A percentile compares a stretch with the other conserved stretches of the same genome.
These are phyloP conservation scores for Paracanthobrama guichenoti DNA, from an alignment of 2,113 vertebrate genomes.

Conservation along the genomic window DNA sequence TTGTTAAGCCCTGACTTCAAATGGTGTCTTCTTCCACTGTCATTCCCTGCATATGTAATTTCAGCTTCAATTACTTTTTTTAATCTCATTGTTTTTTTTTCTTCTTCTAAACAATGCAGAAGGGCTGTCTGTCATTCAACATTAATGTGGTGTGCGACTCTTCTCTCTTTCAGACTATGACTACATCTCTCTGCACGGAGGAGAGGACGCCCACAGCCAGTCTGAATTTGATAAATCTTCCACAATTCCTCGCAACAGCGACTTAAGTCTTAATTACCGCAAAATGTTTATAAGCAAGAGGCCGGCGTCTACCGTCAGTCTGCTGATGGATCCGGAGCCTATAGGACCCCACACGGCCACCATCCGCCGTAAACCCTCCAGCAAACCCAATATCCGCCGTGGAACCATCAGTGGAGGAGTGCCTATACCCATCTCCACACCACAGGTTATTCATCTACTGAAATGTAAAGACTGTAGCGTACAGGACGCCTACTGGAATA, in stretches of 20 bases:
- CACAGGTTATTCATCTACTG: conserved; percentile 59
- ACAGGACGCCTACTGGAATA: neutral
- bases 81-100: neutral
- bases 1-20: neutral
- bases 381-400: conserved; percentile 75
- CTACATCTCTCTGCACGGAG: conserved; percentile 77
- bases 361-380: conserved; percentile 81
- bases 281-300: conserved; percentile 78
- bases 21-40: neutral
- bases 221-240: conserved; percentile 81
- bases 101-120: neutral
- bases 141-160: neutral
- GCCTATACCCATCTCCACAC: conserved; percentile 80
- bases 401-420: conserved; percentile 80
- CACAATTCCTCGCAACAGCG: conserved; percentile 81
- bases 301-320: conserved; percentile 79
- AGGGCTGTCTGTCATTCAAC: neutral
- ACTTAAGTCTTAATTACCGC: conserved; percentile 77
- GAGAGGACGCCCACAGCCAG: conserved; percentile 66
- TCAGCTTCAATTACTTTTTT: neutral
- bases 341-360: conserved; percentile 74
- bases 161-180: conserved; percentile 72
- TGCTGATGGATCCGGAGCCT: conserved; percentile 72
- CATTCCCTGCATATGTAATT: neutral
- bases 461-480: neutral